These are phyloP conservation scores for Gyps fulvus DNA, from an alignment of 2,113 vertebrate species.

Conservation along the genomic window DNA sequence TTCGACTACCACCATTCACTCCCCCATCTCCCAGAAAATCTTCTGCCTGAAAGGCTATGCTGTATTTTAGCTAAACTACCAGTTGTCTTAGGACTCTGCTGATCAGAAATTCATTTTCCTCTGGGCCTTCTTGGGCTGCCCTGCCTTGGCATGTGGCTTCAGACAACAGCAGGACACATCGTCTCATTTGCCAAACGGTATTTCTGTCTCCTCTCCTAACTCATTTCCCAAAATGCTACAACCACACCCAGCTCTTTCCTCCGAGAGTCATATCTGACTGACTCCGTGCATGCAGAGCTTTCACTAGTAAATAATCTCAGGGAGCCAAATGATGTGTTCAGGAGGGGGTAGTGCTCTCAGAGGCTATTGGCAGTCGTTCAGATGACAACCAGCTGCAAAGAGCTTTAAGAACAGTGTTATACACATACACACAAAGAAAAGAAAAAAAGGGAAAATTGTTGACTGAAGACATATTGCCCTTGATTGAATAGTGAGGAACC, in stretches of 20 bases:
- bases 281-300: not conserved
- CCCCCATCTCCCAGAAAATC: not conserved
- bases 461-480: slow-evolving; percentile 69
- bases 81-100: not conserved
- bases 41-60: not conserved
- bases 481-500: slow-evolving; percentile 61
- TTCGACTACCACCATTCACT: not conserved
- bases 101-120: not conserved
- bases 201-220: not conserved
- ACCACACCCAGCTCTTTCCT: slow-evolving; percentile 5
- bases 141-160: not conserved
- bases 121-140: not conserved
- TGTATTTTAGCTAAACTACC: not conserved
- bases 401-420: slow-evolving; percentile 68
- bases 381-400: slow-evolving; percentile 73
- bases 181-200: not conserved
- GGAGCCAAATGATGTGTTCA: slow-evolving; percentile 30
- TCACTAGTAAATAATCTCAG: slow-evolving; percentile 42
- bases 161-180: not conserved
- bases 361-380: slow-evolving; percentile 68
- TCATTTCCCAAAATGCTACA: not conserved
- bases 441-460: slow-evolving; percentile 59
- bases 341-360: slow-evolving; percentile 42
- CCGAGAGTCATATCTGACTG: not conserved
- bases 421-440: slow-evolving; percentile 40